phyloP scores from a whole-genome alignment of 2,113 vertebrate genomes.

The Fulmarus glacialis region DNA sequence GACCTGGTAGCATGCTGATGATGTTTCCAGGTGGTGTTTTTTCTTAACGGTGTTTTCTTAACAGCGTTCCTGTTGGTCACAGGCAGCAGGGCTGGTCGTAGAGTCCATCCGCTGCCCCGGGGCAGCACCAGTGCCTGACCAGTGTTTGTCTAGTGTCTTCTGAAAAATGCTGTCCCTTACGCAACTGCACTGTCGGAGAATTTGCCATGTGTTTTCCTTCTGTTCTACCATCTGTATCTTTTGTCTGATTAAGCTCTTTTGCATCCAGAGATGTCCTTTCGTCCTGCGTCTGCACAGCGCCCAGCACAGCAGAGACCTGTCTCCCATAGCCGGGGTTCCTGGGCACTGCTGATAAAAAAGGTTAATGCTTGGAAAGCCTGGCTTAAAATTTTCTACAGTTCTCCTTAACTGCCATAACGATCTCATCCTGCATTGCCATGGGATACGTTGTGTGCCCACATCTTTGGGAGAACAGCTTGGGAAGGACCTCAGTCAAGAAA shows the following conservation, averaged over 20 bases:
- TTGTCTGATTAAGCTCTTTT: not conserved
- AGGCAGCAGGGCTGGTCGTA: not conserved
- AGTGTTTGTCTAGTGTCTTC: not conserved
- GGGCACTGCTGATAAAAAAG: not conserved
- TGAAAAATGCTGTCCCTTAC: not conserved
- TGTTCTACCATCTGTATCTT: not conserved
- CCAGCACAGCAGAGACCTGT: not conserved
- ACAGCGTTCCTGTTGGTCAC: not conserved
- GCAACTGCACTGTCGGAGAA: not conserved
- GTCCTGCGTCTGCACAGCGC: rapidly evolving
- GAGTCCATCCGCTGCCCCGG: not conserved
- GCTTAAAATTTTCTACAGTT: not conserved
- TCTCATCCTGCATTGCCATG: not conserved
- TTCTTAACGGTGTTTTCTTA: not conserved
- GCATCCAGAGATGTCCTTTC: not conserved
- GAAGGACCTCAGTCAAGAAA: not conserved
- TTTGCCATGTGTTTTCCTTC: not conserved
- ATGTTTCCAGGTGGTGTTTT: not conserved
- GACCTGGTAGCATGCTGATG: not conserved
- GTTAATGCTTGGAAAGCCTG: not conserved
- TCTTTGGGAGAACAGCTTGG: not conserved
- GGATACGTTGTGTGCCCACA: not conserved
- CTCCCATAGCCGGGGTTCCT: not conserved
- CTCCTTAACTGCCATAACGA: not conserved
- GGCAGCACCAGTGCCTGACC: not conserved